phyloP scores from a whole-genome alignment of 1,140 invertebrate genomes.

The Ptiloglossa arizonensis region DNA sequence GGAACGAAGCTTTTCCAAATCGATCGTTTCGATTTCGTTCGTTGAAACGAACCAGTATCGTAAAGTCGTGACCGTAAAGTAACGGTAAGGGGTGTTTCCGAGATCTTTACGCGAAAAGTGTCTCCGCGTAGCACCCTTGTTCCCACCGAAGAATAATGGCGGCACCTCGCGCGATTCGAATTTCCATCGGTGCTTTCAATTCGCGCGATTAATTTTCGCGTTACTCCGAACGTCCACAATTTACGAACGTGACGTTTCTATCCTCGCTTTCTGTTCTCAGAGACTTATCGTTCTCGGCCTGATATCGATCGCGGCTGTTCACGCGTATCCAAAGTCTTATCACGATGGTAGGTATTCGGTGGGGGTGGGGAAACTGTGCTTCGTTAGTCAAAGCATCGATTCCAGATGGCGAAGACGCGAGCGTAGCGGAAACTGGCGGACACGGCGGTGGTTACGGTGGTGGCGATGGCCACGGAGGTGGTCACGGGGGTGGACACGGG shows the following conservation, averaged over 20 bases:
- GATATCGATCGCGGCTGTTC: not conserved
- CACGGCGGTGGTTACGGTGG: not conserved
- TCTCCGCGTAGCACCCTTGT: conserved; percentile 16
- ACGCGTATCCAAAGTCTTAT: not conserved
- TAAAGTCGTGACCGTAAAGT: conserved; percentile 58
- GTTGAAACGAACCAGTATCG: conserved; percentile 50
- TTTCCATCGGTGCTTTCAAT: not conserved
- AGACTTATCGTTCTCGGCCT: conserved; percentile 29
- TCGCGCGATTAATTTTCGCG: conserved; percentile 41
- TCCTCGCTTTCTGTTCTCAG: conserved; percentile 37
- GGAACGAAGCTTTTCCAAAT: not conserved
- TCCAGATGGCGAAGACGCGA: too few species aligned
- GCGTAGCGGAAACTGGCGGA: too few species aligned
- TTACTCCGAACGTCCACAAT: conserved; percentile 21
- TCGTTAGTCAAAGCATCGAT: too few species aligned
- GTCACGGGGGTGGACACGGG: not conserved
- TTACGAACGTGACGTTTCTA: not conserved
- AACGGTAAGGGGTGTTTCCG: conserved; percentile 45
- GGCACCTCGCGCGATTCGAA: not conserved
- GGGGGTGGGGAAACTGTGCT: too few species aligned
- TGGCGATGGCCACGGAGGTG: not conserved
- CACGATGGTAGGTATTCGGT: conserved; percentile 23
- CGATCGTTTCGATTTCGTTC: conserved; percentile 57
- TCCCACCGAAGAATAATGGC: conserved; percentile 46
- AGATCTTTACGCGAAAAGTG: conserved; percentile 57